Percentiles rank a stretch among this genome's conserved stretches.
These are phyloP conservation scores for Herpetotheres cachinnans DNA, from an alignment of 2,113 vertebrate genomes.

Conservation along the genomic window DNA sequence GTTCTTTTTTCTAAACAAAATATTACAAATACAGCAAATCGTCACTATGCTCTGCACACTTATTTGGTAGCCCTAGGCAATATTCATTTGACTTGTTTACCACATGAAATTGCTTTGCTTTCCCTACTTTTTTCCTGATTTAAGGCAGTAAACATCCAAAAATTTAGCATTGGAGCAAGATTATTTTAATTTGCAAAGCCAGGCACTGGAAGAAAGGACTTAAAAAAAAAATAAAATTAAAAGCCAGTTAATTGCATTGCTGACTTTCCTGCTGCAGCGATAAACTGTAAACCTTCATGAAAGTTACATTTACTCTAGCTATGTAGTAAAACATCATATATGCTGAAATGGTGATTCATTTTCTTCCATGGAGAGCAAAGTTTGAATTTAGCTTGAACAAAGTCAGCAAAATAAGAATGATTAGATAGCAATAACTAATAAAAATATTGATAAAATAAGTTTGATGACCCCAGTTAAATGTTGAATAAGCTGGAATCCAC, in stretches of 20 bases:
- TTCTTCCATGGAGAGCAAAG: neutral
- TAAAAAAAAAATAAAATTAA: neutral
- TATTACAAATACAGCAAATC: neutral
- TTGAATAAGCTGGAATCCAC: conserved; percentile 19
- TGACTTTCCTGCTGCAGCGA: neutral
- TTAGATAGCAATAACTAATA: neutral
- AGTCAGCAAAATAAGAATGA: conserved; percentile 29
- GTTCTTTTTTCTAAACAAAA: neutral
- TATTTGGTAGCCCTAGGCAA: neutral
- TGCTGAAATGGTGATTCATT: neutral
- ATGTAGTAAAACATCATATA: neutral
- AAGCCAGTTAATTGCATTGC: neutral
- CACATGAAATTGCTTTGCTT: neutral
- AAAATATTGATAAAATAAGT: conserved; percentile 13
- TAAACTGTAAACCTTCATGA: neutral
- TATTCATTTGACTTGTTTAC: neutral
- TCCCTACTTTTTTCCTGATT: neutral
- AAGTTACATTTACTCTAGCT: neutral
- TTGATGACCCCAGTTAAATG: neutral
- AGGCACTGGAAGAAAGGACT: neutral
- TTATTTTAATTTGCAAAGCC: neutral
- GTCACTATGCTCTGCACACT: neutral
- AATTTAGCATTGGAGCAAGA: neutral
- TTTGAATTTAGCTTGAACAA: conserved; percentile 8
- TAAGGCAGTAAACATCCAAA: neutral